Evolutionary conservation across 2,797 vertebrate species (phyloP).

Genomic region (Poliocrania exsul): DNA sequence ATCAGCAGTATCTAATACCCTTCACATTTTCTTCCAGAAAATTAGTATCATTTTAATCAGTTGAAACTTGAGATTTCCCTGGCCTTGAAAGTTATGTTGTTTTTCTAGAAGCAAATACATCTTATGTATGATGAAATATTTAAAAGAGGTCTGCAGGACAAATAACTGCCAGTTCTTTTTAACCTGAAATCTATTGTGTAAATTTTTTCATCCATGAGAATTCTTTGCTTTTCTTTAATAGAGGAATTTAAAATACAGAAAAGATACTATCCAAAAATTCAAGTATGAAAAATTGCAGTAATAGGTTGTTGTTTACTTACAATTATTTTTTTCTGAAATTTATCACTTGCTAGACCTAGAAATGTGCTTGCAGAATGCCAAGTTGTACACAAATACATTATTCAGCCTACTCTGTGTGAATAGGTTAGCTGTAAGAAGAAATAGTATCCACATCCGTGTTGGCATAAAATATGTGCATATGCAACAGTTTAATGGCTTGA

Average conservation of each 20-base stretch:
- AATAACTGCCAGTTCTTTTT: background rate
- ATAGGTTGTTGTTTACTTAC: background rate
- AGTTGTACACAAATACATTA: background rate
- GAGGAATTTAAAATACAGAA: background rate
- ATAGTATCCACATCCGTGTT: background rate
- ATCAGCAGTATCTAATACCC: background rate
- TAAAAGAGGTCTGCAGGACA: background rate
- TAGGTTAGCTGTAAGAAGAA: background rate
- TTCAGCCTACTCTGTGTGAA: background rate
- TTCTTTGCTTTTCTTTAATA: background rate
- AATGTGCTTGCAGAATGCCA: background rate
- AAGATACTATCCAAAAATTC: background rate
- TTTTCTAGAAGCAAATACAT: background rate
- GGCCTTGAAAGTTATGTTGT: background rate
- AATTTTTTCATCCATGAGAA: background rate
- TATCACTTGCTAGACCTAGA: background rate
- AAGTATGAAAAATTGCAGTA: background rate
- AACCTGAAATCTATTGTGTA: background rate
- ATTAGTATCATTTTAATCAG: background rate
- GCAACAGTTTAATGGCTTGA: background rate
- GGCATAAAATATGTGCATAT: background rate
- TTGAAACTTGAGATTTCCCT: background rate
- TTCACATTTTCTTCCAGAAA: background rate
- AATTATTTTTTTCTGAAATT: background rate
- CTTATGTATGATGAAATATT: background rate